Conservation (phyloP, 2,797 vertebrate species). For the Cichlasoma orientale region DNA sequence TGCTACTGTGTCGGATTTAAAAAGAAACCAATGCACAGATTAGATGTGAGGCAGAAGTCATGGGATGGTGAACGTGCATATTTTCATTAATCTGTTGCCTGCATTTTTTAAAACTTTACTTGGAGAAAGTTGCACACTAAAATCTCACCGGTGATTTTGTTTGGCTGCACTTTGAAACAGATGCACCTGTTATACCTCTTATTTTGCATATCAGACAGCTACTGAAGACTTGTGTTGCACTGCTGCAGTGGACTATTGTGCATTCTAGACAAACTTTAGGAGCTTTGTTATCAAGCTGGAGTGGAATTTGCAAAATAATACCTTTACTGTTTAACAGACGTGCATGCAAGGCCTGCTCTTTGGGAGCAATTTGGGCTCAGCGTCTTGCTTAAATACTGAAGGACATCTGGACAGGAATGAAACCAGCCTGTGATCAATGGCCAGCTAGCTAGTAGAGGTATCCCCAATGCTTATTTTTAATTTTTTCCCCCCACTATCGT, state of each 20-base stretch:
- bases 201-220: background rate
- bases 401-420: background rate
- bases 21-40: background rate
- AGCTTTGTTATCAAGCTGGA: background rate
- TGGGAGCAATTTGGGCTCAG: background rate
- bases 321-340: background rate
- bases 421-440: background rate
- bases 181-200: background rate
- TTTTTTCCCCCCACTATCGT: background rate
- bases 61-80: background rate
- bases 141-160: background rate
- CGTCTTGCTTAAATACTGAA: background rate
- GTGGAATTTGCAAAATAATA: background rate
- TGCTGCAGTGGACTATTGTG: background rate
- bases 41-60: background rate
- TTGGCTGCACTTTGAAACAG: background rate
- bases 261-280: background rate
- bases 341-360: background rate
- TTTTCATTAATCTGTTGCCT: accelerated
- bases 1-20: background rate
- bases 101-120: background rate
- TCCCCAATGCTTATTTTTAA: conserved; percentile 28
- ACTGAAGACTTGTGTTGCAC: background rate
- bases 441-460: conserved; percentile 14
- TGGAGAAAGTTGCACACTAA: background rate